Percentiles rank a stretch among this genome's conserved stretches.
phyloP scores from a whole-genome alignment of 2,888 invertebrate genomes.

The Drosophila mayaguana region DNA sequence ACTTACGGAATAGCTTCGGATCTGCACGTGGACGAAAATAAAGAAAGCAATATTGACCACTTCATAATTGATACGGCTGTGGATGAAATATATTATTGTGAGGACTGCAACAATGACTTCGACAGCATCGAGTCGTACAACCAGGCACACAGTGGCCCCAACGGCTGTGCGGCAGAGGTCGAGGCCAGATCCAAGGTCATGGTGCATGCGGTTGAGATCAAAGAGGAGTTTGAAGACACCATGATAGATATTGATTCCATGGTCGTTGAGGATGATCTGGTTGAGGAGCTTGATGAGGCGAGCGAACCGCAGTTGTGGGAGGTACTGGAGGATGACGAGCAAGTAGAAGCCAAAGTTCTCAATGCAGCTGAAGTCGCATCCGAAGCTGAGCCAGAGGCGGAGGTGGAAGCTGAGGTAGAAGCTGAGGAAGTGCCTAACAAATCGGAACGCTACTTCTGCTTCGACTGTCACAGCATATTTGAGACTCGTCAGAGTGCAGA shows the following conservation, averaged over 20 bases:
- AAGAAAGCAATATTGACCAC: conserved; percentile 37
- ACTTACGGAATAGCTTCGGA: background rate
- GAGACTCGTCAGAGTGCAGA: conserved; percentile 72
- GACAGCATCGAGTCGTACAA: conserved; percentile 48
- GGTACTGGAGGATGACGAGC: conserved; percentile 46
- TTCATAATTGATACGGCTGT: conserved; percentile 46
- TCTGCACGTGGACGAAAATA: conserved; percentile 43
- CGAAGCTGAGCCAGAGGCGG: background rate
- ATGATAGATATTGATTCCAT: conserved; percentile 21
- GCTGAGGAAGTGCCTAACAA: conserved; percentile 26
- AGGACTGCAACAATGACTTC: conserved; percentile 50
- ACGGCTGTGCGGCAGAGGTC: conserved; percentile 25
- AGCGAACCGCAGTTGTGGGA: conserved; percentile 59
- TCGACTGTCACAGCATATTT: conserved; percentile 77
- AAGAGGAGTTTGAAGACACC: conserved; percentile 37
- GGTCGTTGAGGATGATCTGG: conserved; percentile 26
- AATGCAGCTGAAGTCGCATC: background rate
- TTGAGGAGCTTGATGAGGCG: conserved; percentile 42
- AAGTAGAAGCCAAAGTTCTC: background rate
- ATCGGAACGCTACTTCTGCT: conserved; percentile 75
- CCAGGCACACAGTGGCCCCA: conserved; percentile 30
- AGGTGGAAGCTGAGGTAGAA: conserved; percentile 1
- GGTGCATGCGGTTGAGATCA: conserved; percentile 30
- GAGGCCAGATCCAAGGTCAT: conserved; percentile 25
- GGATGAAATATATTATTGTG: conserved; percentile 53